Evolutionary conservation across 2,888 invertebrate genomes (phyloP).

Genomic region (Chloroclysta siterata): DNA sequence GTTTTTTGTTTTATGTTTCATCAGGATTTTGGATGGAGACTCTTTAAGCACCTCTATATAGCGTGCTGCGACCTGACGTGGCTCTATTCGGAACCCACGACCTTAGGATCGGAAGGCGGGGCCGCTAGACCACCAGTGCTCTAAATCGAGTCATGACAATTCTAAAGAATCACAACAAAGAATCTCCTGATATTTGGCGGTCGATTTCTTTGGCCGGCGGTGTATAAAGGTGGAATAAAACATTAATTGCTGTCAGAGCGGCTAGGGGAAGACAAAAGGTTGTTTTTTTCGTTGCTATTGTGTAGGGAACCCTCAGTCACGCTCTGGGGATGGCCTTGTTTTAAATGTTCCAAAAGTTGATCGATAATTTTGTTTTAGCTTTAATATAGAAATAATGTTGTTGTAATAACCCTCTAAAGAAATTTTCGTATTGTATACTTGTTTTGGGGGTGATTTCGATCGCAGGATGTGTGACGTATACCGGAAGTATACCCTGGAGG

Average conservation of each 20-base stretch:
- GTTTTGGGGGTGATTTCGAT: not conserved
- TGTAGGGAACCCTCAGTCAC: conserved; percentile 74
- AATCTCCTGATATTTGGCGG: conserved; percentile 45
- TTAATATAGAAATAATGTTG: conserved; percentile 33
- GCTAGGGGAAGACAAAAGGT: conserved; percentile 69
- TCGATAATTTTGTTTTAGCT: conserved; percentile 48
- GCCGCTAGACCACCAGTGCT: too few relatives aligned
- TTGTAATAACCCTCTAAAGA: conserved; percentile 12
- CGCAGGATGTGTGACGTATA: not conserved
- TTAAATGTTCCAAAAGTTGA: conserved; percentile 46
- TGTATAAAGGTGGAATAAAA: conserved; percentile 74
- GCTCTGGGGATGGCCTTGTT: conserved; percentile 59
- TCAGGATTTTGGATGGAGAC: too few relatives aligned
- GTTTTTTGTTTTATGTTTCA: too few relatives aligned
- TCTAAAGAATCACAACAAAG: conserved; percentile 30
- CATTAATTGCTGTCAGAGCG: conserved; percentile 80
- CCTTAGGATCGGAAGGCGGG: too few relatives aligned
- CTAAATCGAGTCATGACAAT: conserved; percentile 5
- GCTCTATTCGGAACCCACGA: too few relatives aligned
- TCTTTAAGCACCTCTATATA: too few relatives aligned
- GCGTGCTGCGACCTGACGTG: too few relatives aligned
- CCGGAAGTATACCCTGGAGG: too few relatives aligned
- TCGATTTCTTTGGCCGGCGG: conserved; percentile 52
- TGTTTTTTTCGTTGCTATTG: conserved; percentile 75
- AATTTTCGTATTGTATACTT: not conserved